These are phyloP conservation scores for Zaprionus africanus DNA, from an alignment of 1,140 invertebrate species.

Conservation along the genomic window DNA sequence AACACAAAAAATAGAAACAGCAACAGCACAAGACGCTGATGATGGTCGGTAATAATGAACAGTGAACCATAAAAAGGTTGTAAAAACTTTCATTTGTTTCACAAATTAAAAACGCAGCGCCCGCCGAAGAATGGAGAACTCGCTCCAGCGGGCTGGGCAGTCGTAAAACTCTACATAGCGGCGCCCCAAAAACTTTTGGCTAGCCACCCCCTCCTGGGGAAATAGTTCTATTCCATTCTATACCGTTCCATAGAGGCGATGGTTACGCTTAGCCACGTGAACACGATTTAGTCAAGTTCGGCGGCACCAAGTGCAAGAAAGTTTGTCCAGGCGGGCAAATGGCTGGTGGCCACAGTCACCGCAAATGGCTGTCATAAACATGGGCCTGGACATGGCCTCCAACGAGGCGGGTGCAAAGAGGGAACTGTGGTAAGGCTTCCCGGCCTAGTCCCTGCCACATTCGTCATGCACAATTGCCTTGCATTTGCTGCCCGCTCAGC, in stretches of 20 bases:
- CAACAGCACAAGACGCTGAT: conserved; percentile 63
- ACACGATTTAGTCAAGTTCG: conserved; percentile 60
- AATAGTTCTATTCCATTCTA: conserved; percentile 62
- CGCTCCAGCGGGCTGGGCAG: conserved; percentile 25
- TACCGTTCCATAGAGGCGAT: neutral
- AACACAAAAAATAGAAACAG: conserved; percentile 33
- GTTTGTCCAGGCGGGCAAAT: conserved; percentile 60
- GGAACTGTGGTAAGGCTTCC: neutral
- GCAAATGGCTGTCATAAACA: conserved; percentile 80
- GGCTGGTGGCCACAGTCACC: conserved; percentile 68
- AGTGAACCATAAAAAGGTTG: conserved; percentile 82
- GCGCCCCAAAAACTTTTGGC: conserved; percentile 53
- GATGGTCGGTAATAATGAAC: conserved; percentile 72
- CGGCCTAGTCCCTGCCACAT: conserved; percentile 63
- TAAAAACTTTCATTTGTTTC: conserved; percentile 82
- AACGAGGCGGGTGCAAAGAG: neutral
- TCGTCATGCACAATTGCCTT: conserved; percentile 80
- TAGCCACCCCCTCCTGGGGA: conserved; percentile 33
- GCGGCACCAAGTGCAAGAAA: conserved; percentile 63
- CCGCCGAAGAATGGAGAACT: conserved; percentile 16
- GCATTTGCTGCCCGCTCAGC: conserved; percentile 48
- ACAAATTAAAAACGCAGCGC: conserved; percentile 72
- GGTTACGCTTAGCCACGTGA: conserved; percentile 64
- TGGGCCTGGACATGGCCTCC: conserved; percentile 23
- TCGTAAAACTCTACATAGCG: conserved; percentile 56